Evolutionary conservation across 2,113 vertebrate species (phyloP).

Genomic region (Acrocephalus kingi): DNA sequence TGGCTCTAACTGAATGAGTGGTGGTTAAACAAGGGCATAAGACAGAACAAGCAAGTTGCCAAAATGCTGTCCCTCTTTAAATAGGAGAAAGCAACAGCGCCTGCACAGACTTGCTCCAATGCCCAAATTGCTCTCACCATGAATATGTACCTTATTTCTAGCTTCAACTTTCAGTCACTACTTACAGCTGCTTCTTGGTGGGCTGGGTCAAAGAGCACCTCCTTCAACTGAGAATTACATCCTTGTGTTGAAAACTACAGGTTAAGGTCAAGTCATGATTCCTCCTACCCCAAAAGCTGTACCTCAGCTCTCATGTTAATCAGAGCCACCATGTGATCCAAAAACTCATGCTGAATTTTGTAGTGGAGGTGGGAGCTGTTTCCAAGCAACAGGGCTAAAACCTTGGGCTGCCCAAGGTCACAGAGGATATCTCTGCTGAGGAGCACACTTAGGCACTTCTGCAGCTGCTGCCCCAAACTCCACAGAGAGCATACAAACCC

Average conservation of each 20-base stretch:
- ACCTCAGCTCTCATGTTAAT: background rate
- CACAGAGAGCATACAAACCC: background rate
- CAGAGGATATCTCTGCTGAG: background rate
- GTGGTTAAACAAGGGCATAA: background rate
- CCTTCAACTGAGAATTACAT: background rate
- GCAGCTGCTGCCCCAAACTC: background rate
- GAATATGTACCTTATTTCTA: background rate
- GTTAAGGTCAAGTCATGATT: background rate
- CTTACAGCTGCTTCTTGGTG: background rate
- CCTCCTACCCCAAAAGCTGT: background rate
- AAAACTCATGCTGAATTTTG: background rate
- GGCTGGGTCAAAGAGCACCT: background rate
- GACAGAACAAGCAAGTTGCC: background rate
- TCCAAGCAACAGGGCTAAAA: background rate
- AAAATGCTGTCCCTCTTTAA: conserved; percentile 8
- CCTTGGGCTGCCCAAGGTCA: background rate
- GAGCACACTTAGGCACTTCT: background rate
- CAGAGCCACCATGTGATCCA: background rate
- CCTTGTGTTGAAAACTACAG: background rate
- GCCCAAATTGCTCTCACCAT: background rate
- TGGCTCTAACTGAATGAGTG: background rate
- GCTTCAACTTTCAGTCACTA: background rate
- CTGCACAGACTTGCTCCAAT: conserved; percentile 16
- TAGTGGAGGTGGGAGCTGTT: background rate
- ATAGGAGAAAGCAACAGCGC: background rate